These are phyloP conservation scores for Drosophila lini DNA, from an alignment of 1,140 invertebrate species.

Conservation along the genomic window DNA sequence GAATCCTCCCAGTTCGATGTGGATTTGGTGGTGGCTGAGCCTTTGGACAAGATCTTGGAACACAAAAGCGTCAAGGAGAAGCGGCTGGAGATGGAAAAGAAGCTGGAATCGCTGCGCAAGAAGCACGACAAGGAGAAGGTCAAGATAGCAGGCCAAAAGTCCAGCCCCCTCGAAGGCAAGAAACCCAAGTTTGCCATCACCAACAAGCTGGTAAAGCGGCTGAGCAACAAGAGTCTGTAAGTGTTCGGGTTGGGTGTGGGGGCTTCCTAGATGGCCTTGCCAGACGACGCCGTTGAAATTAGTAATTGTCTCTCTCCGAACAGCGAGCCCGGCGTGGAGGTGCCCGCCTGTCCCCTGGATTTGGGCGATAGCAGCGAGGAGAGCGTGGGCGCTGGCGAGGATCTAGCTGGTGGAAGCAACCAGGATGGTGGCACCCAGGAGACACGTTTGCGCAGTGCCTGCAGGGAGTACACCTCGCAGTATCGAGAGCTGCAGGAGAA, in stretches of 20 bases:
- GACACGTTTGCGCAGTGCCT: constrained; percentile 88
- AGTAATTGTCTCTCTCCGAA: constrained; percentile 78
- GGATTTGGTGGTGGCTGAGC: constrained; percentile 89
- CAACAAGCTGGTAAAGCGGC: constrained; percentile 90
- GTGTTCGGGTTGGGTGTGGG: constrained; percentile 72
- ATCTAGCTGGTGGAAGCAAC: constrained; percentile 84
- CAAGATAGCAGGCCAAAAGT: constrained; percentile 87
- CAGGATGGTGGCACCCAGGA: constrained; percentile 88
- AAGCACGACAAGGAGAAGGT: constrained; percentile 94
- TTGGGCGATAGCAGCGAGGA: constrained; percentile 75
- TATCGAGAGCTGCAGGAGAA: constrained; percentile 93
- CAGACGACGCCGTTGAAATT: constrained; percentile 76
- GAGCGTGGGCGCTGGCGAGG: constrained; percentile 82
- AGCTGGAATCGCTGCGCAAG: constrained; percentile 92
- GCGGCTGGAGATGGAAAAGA: constrained; percentile 93
- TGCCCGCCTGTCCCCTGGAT: constrained; percentile 76
- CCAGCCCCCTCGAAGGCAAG: constrained; percentile 86
- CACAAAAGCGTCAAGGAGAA: constrained; percentile 93
- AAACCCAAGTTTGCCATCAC: constrained; percentile 90
- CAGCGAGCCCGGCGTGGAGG: constrained; percentile 81
- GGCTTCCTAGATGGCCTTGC: constrained; percentile 36
- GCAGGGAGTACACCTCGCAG: constrained; percentile 89
- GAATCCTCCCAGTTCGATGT: constrained; percentile 84
- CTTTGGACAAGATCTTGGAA: constrained; percentile 91
- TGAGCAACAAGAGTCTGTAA: constrained; percentile 94